Percentiles rank a stretch among this genome's conserved stretches.
Evolutionary conservation across 2,113 vertebrate species (phyloP).

Genomic region (Emydocephalus ijimae): DNA sequence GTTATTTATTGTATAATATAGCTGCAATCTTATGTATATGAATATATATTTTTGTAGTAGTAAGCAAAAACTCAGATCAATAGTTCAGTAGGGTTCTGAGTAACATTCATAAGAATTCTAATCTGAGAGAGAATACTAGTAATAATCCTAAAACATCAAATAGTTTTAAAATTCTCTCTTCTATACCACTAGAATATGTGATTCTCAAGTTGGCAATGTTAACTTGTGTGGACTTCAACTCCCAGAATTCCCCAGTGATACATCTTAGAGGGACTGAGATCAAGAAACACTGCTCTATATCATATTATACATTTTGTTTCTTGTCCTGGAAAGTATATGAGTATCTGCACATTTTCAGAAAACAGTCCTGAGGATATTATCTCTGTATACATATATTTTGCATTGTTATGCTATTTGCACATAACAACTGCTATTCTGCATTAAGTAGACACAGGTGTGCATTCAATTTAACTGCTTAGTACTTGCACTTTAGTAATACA

Average conservation of each 20-base stretch:
- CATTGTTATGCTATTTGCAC: neutral
- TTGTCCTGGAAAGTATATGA: neutral
- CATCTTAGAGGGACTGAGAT: neutral
- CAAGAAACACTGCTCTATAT: neutral
- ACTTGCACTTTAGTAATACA: neutral
- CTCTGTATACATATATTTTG: neutral
- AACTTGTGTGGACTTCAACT: neutral
- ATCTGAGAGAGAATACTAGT: neutral
- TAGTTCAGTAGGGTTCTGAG: neutral
- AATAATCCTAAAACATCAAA: neutral
- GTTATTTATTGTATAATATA: neutral
- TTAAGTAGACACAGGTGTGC: conserved; percentile 6
- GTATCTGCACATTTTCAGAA: neutral
- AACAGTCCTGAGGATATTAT: neutral
- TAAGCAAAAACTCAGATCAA: neutral
- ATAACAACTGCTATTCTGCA: neutral
- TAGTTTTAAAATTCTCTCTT: neutral
- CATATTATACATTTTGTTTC: neutral
- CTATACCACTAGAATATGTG: neutral
- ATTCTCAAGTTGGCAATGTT: neutral
- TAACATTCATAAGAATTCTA: neutral
- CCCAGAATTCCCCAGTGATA: neutral
- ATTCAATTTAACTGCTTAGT: neutral
- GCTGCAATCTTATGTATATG: neutral
- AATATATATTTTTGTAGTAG: neutral